These are phyloP conservation scores for Adelognathus sp. DNA, from an alignment of 2,888 invertebrate genomes.

Conservation along the genomic window DNA sequence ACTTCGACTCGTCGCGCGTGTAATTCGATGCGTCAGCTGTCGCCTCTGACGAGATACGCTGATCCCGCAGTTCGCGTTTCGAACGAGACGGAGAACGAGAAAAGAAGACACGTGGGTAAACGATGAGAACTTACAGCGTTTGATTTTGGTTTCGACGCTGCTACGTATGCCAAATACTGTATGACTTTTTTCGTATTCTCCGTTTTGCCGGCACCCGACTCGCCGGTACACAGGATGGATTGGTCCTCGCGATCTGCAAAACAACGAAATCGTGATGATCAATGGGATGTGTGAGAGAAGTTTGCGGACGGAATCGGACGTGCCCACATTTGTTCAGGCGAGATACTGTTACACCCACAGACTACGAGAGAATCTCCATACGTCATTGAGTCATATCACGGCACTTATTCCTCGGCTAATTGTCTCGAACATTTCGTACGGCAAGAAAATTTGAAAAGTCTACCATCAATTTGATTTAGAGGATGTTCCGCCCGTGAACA, in stretches of 20 bases:
- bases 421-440: constrained; percentile 11
- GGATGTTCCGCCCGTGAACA: too few relatives aligned
- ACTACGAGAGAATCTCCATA: constrained; percentile 45
- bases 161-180: constrained; percentile 99
- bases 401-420: constrained; percentile 19
- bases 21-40: constrained; percentile 68
- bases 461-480: too few relatives aligned
- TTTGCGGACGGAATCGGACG: not conserved
- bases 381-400: constrained; percentile 43
- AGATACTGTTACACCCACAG: constrained; percentile 45
- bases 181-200: constrained; percentile 99
- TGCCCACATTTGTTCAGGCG: constrained; percentile 37
- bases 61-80: constrained; percentile 53
- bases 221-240: constrained; percentile 99
- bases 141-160: constrained; percentile 97
- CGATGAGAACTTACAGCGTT: constrained; percentile 89
- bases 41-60: constrained; percentile 61
- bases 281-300: not conserved
- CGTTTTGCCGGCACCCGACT: constrained; percentile 99
- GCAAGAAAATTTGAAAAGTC: too few relatives aligned
- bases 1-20: constrained; percentile 54
- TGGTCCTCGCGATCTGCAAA: constrained; percentile 98
- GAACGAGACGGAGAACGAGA: constrained; percentile 38
- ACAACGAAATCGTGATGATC: not conserved
- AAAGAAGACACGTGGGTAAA: constrained; percentile 3